Percentiles rank a stretch among this genome's conserved stretches.
Evolutionary conservation across 2,888 invertebrate species (phyloP).

Genomic region (Xylocampa areola): DNA sequence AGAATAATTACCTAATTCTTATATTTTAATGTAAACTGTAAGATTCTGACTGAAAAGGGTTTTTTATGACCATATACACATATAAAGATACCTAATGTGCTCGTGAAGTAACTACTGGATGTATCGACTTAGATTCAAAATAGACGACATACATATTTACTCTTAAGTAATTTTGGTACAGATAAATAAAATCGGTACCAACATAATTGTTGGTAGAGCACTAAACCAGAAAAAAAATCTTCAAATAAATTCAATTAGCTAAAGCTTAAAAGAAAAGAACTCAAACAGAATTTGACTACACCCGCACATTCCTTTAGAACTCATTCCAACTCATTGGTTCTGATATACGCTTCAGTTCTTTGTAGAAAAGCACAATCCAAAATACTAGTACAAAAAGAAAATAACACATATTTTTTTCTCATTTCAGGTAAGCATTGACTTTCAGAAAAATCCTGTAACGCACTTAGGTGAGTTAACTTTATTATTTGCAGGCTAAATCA

Average conservation of each 20-base stretch:
- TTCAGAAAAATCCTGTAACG: conserved; percentile 38
- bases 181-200: no score
- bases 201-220: no score
- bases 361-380: conserved; percentile 9
- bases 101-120: no score
- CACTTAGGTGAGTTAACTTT: conserved; percentile 54
- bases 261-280: not conserved
- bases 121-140: no score
- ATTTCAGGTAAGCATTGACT: conserved; percentile 57
- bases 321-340: conserved; percentile 35
- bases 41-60: no score
- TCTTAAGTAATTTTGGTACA: no score
- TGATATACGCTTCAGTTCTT: conserved; percentile 7
- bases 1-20: no score
- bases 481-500: conserved; percentile 49
- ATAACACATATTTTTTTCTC: conserved; percentile 17
- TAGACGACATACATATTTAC: no score
- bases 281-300: not conserved
- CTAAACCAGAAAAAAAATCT: no score
- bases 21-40: no score
- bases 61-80: no score
- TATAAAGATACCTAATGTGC: no score
- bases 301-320: conserved; percentile 21
- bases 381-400: conserved; percentile 7
- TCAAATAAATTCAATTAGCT: not conserved